Conservation (phyloP, 1,140 invertebrate species). For the Dolichoris vasculosae region DNA sequence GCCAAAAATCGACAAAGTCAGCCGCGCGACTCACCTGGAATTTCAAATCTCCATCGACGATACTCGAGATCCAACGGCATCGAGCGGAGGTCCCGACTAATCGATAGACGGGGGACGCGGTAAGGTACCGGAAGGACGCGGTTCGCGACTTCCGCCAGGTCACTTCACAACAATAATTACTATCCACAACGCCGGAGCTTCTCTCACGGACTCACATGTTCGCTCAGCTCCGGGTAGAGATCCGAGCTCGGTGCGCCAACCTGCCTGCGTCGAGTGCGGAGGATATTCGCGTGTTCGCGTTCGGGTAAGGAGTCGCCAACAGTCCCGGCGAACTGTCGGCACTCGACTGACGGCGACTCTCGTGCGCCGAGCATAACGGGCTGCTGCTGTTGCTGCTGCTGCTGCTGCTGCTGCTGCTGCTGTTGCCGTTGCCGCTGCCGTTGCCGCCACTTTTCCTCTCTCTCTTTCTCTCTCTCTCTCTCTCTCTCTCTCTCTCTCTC, state of each 20-base stretch:
- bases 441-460: neutral
- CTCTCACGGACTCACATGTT: neutral
- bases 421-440: neutral
- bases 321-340: conserved; percentile 54
- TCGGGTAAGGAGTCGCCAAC: conserved; percentile 22
- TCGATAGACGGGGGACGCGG: neutral
- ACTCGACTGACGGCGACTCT: conserved; percentile 47
- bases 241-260: too few relatives aligned
- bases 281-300: neutral
- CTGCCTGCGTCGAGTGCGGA: neutral
- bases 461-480: conserved; percentile 11
- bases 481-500: conserved; percentile 10
- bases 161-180: neutral
- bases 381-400: conserved; percentile 42
- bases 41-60: neutral
- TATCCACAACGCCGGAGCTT: neutral
- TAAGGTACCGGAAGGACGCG: neutral
- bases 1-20: neutral
- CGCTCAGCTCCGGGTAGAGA: too few relatives aligned
- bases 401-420: neutral
- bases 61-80: neutral
- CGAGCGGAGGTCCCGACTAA: neutral
- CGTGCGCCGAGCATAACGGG: conserved; percentile 31
- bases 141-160: neutral
- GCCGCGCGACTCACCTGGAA: neutral